phyloP scores from a whole-genome alignment of 2,113 vertebrate genomes.

The Apeltes quadracus region DNA sequence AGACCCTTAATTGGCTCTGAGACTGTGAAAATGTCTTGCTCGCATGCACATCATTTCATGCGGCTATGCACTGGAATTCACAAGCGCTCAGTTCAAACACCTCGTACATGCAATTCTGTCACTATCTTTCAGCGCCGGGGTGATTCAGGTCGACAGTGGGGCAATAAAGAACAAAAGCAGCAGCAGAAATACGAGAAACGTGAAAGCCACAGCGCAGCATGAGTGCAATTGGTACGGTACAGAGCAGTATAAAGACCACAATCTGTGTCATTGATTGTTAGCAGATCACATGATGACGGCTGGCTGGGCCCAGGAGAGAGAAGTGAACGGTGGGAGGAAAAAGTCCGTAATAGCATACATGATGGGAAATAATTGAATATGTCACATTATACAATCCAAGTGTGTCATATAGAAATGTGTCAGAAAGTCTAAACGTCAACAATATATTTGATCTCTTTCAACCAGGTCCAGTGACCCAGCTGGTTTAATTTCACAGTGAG shows the following conservation, averaged over 20 bases:
- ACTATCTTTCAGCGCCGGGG: slow-evolving; percentile 38
- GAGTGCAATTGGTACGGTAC: slow-evolving; percentile 23
- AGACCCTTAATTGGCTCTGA: slow-evolving; percentile 20
- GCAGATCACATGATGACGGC: slow-evolving; percentile 38
- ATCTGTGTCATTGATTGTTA: slow-evolving; percentile 44
- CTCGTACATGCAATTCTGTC: slow-evolving; percentile 64
- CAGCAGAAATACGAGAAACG: slow-evolving; percentile 17
- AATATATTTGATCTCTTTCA: neutral
- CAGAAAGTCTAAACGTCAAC: slow-evolving; percentile 18
- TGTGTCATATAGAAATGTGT: slow-evolving; percentile 33
- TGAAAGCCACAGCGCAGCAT: slow-evolving; percentile 22
- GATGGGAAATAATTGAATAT: slow-evolving; percentile 24
- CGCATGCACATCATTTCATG: slow-evolving; percentile 15
- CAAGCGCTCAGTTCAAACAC: slow-evolving; percentile 28
- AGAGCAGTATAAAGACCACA: slow-evolving; percentile 30
- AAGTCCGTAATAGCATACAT: neutral
- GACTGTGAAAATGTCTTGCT: slow-evolving; percentile 40
- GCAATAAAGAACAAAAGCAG: slow-evolving; percentile 30
- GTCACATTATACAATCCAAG: neutral
- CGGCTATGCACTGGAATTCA: slow-evolving; percentile 20
- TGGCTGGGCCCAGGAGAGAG: slow-evolving; percentile 26
- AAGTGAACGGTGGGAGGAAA: slow-evolving; percentile 18
- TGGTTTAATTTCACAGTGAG: neutral
- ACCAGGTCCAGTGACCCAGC: neutral
- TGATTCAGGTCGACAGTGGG: slow-evolving; percentile 64